phyloP scores from a whole-genome alignment of 2,113 vertebrate species.

The Cyphomyrus discorhynchus region DNA sequence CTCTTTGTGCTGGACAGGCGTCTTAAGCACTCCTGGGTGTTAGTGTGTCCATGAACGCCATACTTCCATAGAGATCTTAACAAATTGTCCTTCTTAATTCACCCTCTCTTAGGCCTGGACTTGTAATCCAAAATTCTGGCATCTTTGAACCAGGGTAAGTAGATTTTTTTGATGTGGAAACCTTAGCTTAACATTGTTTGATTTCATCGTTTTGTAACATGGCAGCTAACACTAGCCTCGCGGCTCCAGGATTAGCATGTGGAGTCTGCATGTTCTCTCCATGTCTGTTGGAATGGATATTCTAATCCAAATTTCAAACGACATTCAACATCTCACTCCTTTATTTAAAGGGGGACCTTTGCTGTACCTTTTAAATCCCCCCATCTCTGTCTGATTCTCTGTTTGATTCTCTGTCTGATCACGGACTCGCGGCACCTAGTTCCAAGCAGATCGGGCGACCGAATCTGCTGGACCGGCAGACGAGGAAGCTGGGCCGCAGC shows the following conservation, averaged over 20 bases:
- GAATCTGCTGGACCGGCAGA: conserved; percentile 58
- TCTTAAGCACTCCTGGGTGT: neutral
- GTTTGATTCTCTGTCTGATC: neutral
- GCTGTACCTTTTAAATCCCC: neutral
- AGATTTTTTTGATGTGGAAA: neutral
- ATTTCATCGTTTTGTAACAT: neutral
- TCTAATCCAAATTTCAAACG: neutral
- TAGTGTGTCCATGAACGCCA: neutral
- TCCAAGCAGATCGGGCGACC: conserved; percentile 26
- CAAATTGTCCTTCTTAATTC: neutral
- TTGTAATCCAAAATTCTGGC: conserved; percentile 69
- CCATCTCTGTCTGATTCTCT: neutral
- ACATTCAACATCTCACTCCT: neutral
- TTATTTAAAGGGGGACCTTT: neutral
- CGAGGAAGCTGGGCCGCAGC: conserved; percentile 62
- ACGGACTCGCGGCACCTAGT: conserved; percentile 19
- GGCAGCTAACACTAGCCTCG: neutral
- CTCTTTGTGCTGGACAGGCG: neutral
- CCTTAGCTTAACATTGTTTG: neutral
- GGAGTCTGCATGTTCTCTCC: neutral
- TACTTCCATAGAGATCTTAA: neutral
- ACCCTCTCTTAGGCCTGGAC: conserved; percentile 53
- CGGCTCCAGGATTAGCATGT: neutral
- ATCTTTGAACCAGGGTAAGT: conserved; percentile 72
- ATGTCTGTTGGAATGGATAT: neutral